Evolutionary conservation across 2,797 vertebrate genomes (phyloP), one percentile per base, ranked within the genome.

Genomic region (Pantherophis vulpinus): DNA sequence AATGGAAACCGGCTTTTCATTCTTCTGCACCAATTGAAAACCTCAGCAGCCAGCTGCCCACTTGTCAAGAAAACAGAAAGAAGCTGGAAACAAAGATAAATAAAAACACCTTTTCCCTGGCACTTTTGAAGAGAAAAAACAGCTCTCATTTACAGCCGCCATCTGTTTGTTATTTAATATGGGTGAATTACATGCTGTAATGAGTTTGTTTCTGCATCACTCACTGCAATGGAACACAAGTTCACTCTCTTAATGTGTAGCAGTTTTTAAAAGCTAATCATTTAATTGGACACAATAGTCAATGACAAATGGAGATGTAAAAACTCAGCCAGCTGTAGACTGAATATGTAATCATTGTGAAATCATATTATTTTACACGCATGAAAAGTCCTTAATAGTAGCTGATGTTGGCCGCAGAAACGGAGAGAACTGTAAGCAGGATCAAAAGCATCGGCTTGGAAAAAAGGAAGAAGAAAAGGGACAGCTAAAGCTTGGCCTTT

Each of bases 101-200:
- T 98, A 98, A 99, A 99, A 99, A 99, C 99, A 98, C 98, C 98
- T 98, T 98, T 98, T 98, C 98, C 98, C 97, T 98, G 98, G 98
- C 98, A 99, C 98, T 99, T 98, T 98, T 98, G 98, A 99, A 99
- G 98, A 99, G 99, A 99, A 98, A 99, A 99, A 99, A 98, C 98
- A 99, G 98, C 98, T 98, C 97, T 98, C 98, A 98, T 98, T 98
- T 98, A 98, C 98, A 98, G 98, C 98, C 98, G 98, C 99, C 99
- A 99, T 99, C 99, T 99, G 99, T 99, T 99, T 99, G 99, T 99
- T 99, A 99, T 99, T 99, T 99, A 99, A 99, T 99, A 99, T 99
- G 99, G 99, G 99, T 99, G 99, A 99, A 99, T 99, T 98, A 99
- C 99, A 99, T 99, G 99, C 99, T 99, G 99, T 99, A 99, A 99